Conservation (phyloP, 2,888 invertebrate genomes). For the Diaphora mendica region DNA sequence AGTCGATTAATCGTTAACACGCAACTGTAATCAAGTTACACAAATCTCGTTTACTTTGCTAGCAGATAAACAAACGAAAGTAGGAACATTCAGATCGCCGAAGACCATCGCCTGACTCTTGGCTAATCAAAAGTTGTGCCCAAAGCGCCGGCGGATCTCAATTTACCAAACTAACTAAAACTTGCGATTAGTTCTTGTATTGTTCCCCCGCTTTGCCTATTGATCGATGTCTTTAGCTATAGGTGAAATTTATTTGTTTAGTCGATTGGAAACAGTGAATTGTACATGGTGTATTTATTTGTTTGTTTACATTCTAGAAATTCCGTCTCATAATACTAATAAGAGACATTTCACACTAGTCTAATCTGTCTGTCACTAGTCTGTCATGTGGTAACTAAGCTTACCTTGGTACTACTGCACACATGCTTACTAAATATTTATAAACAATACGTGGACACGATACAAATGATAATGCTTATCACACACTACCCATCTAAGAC, state of each 20-base stretch:
- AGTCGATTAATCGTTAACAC: conserved; percentile 48
- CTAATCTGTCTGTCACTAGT: too few relatives aligned
- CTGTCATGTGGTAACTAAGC: too few relatives aligned
- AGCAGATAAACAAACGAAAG: conserved; percentile 62
- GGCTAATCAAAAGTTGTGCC: conserved; percentile 68
- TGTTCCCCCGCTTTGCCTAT: conserved; percentile 54
- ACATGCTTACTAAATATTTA: too few relatives aligned
- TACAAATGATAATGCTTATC: too few relatives aligned
- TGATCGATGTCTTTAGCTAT: conserved; percentile 41
- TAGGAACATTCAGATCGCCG: conserved; percentile 52
- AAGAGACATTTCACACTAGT: background rate
- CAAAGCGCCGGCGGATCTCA: conserved; percentile 57
- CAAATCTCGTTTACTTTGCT: conserved; percentile 60
- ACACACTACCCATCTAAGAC: too few relatives aligned
- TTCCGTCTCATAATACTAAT: too few relatives aligned
- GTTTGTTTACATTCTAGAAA: background rate
- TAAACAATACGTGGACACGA: too few relatives aligned
- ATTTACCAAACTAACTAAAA: conserved; percentile 67
- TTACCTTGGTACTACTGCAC: too few relatives aligned
- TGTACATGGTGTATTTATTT: conserved; percentile 2
- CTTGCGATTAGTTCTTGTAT: conserved; percentile 69
- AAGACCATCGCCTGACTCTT: conserved; percentile 48
- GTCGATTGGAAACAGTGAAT: conserved; percentile 26
- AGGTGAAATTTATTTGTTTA: conserved; percentile 32
- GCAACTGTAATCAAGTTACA: conserved; percentile 60